Percentiles rank a stretch among this genome's conserved stretches.
These are phyloP conservation scores for Aphelinus atriplicis DNA, from an alignment of 1,140 invertebrate genomes.

Conservation along the genomic window DNA sequence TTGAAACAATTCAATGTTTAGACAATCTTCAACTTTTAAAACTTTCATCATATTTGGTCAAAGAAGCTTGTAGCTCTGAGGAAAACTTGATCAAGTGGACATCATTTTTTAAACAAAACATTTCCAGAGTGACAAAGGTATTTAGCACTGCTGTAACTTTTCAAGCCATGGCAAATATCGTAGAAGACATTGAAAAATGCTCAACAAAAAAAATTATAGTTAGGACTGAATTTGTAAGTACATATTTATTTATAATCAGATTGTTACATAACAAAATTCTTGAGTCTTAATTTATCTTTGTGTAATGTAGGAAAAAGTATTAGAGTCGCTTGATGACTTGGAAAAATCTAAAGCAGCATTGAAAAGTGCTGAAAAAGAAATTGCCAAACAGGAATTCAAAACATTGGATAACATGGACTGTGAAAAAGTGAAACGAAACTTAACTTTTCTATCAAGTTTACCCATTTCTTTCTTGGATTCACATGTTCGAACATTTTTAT, in stretches of 20 bases:
- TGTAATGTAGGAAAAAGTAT: not conserved
- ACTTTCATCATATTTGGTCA: slow-evolving; percentile 17
- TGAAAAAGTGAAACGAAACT: slow-evolving; percentile 18
- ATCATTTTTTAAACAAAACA: slow-evolving; percentile 19
- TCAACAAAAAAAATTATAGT: slow-evolving; percentile 20
- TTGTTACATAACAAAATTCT: too few relatives aligned
- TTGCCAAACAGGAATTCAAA: slow-evolving; percentile 26
- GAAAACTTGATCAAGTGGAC: slow-evolving; percentile 28
- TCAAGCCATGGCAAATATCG: slow-evolving; percentile 11
- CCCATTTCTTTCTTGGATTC: slow-evolving; percentile 27
- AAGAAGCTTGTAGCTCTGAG: not conserved
- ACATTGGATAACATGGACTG: not conserved
- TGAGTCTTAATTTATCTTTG: too few relatives aligned
- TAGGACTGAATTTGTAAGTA: slow-evolving; percentile 27
- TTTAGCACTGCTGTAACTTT: slow-evolving; percentile 25
- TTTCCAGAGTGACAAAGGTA: slow-evolving; percentile 16
- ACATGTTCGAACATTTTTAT: slow-evolving; percentile 22
- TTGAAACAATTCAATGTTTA: slow-evolving; percentile 26
- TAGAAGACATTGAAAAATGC: not conserved
- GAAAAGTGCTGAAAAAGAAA: slow-evolving; percentile 19
- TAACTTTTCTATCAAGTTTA: slow-evolving; percentile 24
- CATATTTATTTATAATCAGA: too few relatives aligned
- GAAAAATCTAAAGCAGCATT: slow-evolving; percentile 7
- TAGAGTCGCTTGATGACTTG: slow-evolving; percentile 3
- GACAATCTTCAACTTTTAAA: slow-evolving; percentile 27